These are phyloP conservation scores for Eremobia ochroleuca DNA, from an alignment of 2,888 invertebrate genomes.

Conservation along the genomic window DNA sequence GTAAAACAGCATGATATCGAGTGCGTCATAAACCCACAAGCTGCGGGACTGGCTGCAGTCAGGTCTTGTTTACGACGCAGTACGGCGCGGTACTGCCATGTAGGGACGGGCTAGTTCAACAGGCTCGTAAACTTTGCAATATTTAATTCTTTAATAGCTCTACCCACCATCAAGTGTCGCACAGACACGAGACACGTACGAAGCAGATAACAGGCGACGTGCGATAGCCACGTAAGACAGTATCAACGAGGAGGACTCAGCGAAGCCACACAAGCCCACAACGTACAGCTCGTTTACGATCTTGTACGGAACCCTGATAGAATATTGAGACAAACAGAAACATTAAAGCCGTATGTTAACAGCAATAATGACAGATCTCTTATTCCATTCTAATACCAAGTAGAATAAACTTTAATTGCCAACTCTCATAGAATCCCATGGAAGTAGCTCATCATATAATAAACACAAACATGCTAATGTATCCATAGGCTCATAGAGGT, in stretches of 20 bases:
- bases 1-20: background rate
- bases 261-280: no score
- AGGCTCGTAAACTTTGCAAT: background rate
- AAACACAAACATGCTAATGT: background rate
- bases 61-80: slow-evolving; percentile 5
- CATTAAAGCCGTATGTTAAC: background rate
- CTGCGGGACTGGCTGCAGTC: background rate
- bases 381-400: slow-evolving; percentile 1
- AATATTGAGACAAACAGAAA: background rate
- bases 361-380: background rate
- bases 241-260: background rate
- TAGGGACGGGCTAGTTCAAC: background rate
- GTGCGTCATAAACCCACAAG: background rate
- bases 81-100: background rate
- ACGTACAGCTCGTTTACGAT: background rate
- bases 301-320: background rate
- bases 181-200: background rate
- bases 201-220: background rate
- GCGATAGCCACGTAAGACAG: no score
- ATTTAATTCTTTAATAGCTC: slow-evolving; percentile 19
- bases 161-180: background rate
- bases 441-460: no score
- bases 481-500: background rate
- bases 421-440: background rate
- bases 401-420: background rate